Percentiles rank a stretch among this genome's conserved stretches.
phyloP scores from a whole-genome alignment of 1,140 invertebrate species.

The Popillia japonica region DNA sequence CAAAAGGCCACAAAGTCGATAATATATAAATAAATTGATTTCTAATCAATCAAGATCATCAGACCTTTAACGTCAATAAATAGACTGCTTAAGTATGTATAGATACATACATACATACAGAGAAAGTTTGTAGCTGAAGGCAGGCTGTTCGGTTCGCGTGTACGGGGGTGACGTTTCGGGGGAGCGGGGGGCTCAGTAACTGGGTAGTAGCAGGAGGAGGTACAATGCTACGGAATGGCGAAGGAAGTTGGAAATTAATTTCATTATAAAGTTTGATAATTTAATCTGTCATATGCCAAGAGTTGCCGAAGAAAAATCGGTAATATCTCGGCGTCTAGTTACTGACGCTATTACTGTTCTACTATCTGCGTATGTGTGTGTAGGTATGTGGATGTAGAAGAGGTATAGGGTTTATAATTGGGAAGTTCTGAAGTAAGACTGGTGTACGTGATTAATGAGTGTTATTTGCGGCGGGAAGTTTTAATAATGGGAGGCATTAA shows the following conservation, averaged over 20 bases:
- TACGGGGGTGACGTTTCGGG: no score
- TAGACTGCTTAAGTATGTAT: no score
- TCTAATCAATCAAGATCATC: no score
- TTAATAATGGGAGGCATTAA: no score
- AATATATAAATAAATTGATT: no score
- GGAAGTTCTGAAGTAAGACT: not conserved
- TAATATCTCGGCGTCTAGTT: not conserved
- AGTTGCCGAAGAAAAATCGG: constrained; percentile 49
- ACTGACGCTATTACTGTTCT: not conserved
- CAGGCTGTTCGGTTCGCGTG: not conserved
- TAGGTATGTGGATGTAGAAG: not conserved
- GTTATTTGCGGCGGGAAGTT: not conserved
- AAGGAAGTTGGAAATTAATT: constrained; percentile 57
- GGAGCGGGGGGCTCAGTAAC: not conserved
- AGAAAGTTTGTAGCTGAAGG: no score
- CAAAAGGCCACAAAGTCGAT: no score
- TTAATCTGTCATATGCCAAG: constrained; percentile 57
- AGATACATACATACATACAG: not conserved
- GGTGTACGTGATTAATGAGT: not conserved
- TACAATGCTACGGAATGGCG: constrained; percentile 48
- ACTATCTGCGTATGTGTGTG: not conserved
- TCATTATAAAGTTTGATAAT: constrained; percentile 57
- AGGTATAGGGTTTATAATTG: not conserved
- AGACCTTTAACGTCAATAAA: no score
- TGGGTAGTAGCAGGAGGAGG: not conserved